A percentile compares a stretch with the other conserved stretches of the same genome.
Conservation (phyloP, 2,888 invertebrate genomes). For the Lutraria lutraria region DNA sequence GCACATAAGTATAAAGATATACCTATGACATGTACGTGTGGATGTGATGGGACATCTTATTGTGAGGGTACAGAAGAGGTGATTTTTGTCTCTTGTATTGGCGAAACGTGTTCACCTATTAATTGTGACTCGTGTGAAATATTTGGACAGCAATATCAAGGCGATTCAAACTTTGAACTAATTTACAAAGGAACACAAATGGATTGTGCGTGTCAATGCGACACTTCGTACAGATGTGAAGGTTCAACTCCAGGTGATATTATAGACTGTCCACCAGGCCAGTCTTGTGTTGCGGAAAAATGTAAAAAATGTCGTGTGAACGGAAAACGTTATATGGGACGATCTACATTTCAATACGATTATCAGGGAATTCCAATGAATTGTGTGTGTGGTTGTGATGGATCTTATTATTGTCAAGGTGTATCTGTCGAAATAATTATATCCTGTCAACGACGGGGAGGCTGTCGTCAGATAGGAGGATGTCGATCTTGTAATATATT, state of each 20-base stretch:
- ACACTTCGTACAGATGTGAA: slow-evolving; percentile 79
- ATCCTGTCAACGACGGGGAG: slow-evolving; percentile 52
- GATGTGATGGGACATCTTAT: slow-evolving; percentile 58
- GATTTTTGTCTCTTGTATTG: slow-evolving; percentile 56
- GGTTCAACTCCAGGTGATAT: slow-evolving; percentile 67
- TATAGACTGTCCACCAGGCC: slow-evolving; percentile 49
- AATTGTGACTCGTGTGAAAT: slow-evolving; percentile 74
- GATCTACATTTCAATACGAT: slow-evolving; percentile 71
- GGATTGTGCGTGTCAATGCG: slow-evolving; percentile 78
- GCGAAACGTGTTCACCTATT: slow-evolving; percentile 45
- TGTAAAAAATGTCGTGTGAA: slow-evolving; percentile 62
- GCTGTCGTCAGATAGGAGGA: slow-evolving; percentile 60
- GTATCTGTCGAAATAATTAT: slow-evolving; percentile 42
- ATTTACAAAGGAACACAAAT: slow-evolving; percentile 63
- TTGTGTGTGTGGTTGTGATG: slow-evolving; percentile 80
- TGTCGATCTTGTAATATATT: slow-evolving; percentile 62
- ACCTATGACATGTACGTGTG: slow-evolving; percentile 58
- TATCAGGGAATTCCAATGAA: slow-evolving; percentile 75
- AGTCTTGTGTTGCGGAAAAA: slow-evolving; percentile 57
- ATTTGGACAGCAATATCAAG: slow-evolving; percentile 69
- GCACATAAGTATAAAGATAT: slow-evolving; percentile 52
- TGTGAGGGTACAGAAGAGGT: slow-evolving; percentile 52
- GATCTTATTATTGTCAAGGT: slow-evolving; percentile 64
- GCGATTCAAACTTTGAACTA: slow-evolving; percentile 73
- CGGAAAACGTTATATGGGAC: slow-evolving; percentile 68